Evolutionary conservation across 2,113 vertebrate species (phyloP), one percentile per base, ranked within the genome.

Genomic region (Sus scrofa): DNA sequence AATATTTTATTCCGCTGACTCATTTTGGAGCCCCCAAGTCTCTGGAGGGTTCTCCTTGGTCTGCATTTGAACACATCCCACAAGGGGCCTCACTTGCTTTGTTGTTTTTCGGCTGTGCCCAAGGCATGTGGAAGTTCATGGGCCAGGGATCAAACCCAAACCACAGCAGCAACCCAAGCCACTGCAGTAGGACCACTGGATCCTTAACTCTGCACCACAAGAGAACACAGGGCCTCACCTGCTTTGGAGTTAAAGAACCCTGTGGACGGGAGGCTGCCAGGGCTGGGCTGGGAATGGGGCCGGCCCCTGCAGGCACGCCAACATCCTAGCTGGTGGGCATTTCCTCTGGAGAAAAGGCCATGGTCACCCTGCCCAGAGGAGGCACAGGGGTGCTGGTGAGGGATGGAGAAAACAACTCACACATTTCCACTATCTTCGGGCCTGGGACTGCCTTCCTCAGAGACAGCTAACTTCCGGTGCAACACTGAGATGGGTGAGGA

Each of bases 341-440:
- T n/a, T n/a, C 56, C 75, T 82, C 44, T 9, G 37, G 37, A 82
- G 73, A 39, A 60, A 54, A 85, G 77, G 94, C 24, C 6, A 7
- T 0, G 16, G 54, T 8, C 39, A 11, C 39, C 2, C 13, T 0
- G 24, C 79, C 39, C 6, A 1, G 67, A 63, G 83, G 73, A 93
- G 85, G 71, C 6, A 24, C 10, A 37, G 34, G 0, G 14, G 62
- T 9, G 54, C 84, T 50, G 63, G n/a, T 24, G 7, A 84, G 14
- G 26, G 24, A 10, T 0, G 3, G 62, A 27, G 32, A 70, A 84
- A 24, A 19, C 52, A 50, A n/a, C 19, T 24, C 56, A 8, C 63
- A n/a, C 19, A 6, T 0, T 37, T 58, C 39, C 7, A 19, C 73
- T 3, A 2, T 9, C 19, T 4, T 13, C 6, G 3, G 34, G 30